phyloP scores from a whole-genome alignment of 2,797 vertebrate species.

The Acropternis orthonyx region DNA sequence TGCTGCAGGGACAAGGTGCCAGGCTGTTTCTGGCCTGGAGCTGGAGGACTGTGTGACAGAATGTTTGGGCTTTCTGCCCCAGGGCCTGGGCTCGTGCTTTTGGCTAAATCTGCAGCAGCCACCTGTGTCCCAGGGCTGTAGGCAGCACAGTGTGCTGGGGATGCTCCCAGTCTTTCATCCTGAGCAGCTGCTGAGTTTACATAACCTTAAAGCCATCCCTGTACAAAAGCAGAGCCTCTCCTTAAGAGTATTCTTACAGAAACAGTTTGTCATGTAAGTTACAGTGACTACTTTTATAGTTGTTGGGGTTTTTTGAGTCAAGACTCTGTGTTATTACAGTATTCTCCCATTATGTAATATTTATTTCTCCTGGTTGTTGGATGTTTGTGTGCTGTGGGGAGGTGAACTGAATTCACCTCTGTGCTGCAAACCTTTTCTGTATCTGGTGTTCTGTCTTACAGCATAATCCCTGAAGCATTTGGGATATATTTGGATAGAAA shows the following conservation, averaged over 20 bases:
- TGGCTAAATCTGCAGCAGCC: background rate
- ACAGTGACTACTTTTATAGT: background rate
- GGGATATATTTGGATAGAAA: background rate
- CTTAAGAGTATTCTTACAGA: background rate
- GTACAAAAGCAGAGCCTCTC: background rate
- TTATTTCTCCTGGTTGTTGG: background rate
- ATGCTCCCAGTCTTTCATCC: background rate
- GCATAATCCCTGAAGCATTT: background rate
- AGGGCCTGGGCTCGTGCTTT: background rate
- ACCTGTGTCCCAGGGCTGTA: background rate
- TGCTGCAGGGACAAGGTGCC: background rate
- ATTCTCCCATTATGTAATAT: background rate
- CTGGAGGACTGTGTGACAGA: rapidly evolving
- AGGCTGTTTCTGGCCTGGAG: background rate
- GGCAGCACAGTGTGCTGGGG: rapidly evolving
- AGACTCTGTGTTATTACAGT: background rate
- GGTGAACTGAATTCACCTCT: background rate
- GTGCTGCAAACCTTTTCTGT: background rate
- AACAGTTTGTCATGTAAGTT: background rate
- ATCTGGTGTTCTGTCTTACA: background rate
- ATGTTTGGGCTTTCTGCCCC: background rate
- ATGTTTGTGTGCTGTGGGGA: background rate
- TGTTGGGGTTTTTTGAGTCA: background rate
- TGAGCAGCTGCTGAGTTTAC: background rate
- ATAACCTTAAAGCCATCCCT: background rate